phyloP scores from a whole-genome alignment of 2,113 vertebrate species.

The Vombatus ursinus region DNA sequence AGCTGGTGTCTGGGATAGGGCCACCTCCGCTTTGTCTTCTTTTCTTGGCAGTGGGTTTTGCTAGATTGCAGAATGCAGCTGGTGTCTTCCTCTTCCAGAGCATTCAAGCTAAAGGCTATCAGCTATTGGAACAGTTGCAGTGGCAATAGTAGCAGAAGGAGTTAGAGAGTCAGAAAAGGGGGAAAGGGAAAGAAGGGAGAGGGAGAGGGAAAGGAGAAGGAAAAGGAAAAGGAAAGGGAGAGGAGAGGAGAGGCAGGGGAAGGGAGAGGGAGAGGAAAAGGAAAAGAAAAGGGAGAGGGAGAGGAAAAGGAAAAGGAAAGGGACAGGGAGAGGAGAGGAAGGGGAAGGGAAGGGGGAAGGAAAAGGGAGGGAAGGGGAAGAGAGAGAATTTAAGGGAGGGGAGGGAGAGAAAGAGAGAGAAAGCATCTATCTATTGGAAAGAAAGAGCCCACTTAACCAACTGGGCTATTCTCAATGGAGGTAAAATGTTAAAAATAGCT shows the following conservation, averaged over 20 bases:
- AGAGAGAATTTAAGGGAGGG: too few relatives aligned
- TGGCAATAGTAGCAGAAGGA: background rate
- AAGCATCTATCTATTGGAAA: background rate
- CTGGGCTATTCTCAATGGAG: background rate
- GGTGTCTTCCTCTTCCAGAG: background rate
- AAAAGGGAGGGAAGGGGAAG: too few relatives aligned
- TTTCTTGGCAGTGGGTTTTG: background rate
- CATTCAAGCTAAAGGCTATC: background rate
- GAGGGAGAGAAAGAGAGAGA: too few relatives aligned
- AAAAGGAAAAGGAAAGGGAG: background rate
- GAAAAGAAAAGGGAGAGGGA: too few relatives aligned
- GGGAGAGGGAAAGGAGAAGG: too few relatives aligned
- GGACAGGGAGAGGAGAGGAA: accelerated
- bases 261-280: background rate
- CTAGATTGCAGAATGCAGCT: background rate
- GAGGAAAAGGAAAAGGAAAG: too few relatives aligned
- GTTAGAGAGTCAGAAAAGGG: background rate
- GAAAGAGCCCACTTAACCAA: background rate
- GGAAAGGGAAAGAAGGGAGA: background rate
- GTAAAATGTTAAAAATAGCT: background rate
- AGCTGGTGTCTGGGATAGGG: background rate
- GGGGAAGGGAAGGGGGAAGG: background rate
- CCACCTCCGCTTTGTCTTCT: background rate
- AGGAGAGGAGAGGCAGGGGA: too few relatives aligned
- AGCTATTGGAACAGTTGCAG: background rate